Evolutionary conservation across 2,113 vertebrate species (phyloP).

Genomic region (Daboia siamensis): DNA sequence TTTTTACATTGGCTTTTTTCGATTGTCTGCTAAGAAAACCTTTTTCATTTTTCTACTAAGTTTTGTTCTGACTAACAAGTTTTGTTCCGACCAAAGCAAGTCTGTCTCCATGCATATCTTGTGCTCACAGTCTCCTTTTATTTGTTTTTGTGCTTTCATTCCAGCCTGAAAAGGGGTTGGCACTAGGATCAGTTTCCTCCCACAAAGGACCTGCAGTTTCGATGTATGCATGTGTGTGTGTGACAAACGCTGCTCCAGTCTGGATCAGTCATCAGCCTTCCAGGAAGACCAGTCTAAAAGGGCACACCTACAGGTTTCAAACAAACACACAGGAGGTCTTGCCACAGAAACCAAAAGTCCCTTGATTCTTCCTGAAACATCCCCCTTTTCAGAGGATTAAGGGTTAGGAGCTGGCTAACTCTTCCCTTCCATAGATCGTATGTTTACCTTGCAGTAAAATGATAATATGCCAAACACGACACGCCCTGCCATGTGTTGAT

Average conservation of each 20-base stretch:
- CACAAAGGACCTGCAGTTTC: slow-evolving; percentile 9
- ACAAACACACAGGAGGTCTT: not conserved
- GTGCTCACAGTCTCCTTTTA: not conserved
- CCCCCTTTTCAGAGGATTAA: not conserved
- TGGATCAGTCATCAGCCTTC: not conserved
- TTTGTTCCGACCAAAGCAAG: not conserved
- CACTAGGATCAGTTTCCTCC: slow-evolving; percentile 2
- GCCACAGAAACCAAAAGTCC: not conserved
- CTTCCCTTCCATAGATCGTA: not conserved
- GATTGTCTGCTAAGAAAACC: not conserved
- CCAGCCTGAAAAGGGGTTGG: not conserved
- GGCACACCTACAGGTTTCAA: not conserved
- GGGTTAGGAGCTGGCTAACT: too few species aligned
- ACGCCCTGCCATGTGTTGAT: not conserved
- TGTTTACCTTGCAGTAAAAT: not conserved
- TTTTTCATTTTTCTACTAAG: not conserved
- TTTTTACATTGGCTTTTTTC: too few species aligned
- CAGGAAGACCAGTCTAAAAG: not conserved
- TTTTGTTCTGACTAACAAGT: not conserved
- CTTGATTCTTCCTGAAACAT: not conserved
- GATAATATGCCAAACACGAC: not conserved
- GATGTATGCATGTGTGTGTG: not conserved
- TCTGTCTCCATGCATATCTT: not conserved
- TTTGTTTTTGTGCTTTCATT: not conserved
- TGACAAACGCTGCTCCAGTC: not conserved